phyloP scores from a whole-genome alignment of 2,113 vertebrate genomes.

The Apodemus speciosus region DNA sequence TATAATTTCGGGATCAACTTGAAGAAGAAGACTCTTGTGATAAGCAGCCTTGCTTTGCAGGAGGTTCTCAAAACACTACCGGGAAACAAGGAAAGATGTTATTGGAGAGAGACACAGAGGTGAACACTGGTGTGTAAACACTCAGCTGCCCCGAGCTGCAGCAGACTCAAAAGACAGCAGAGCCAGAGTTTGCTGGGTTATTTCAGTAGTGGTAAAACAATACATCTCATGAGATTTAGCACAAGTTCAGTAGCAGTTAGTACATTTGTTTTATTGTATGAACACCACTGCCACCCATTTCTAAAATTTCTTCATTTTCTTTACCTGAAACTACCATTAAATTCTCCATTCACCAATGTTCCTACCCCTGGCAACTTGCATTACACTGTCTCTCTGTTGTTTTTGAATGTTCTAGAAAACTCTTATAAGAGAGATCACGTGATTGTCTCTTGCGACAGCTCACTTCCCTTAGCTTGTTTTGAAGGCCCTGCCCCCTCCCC shows the following conservation, averaged over 20 bases:
- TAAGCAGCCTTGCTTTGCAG: not conserved
- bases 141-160: not conserved
- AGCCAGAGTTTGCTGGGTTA: not conserved
- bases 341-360: no score
- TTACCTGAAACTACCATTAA: not conserved
- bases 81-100: not conserved
- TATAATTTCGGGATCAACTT: conserved; percentile 22
- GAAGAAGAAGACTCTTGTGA: not conserved
- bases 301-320: not conserved
- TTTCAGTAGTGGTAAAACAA: not conserved
- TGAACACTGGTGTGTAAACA: not conserved
- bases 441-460: not conserved
- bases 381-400: not conserved
- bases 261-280: not conserved
- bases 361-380: not conserved
- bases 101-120: not conserved
- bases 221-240: not conserved
- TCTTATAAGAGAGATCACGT: not conserved
- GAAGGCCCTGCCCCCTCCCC: not conserved
- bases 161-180: not conserved
- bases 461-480: not conserved
- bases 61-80: not conserved
- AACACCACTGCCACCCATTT: not conserved
- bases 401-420: not conserved
- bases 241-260: not conserved